A percentile compares a stretch with the other conserved stretches of the same genome.
These are phyloP conservation scores for Melanotaenia nigrans DNA, from an alignment of 2,797 vertebrate species.

Conservation along the genomic window DNA sequence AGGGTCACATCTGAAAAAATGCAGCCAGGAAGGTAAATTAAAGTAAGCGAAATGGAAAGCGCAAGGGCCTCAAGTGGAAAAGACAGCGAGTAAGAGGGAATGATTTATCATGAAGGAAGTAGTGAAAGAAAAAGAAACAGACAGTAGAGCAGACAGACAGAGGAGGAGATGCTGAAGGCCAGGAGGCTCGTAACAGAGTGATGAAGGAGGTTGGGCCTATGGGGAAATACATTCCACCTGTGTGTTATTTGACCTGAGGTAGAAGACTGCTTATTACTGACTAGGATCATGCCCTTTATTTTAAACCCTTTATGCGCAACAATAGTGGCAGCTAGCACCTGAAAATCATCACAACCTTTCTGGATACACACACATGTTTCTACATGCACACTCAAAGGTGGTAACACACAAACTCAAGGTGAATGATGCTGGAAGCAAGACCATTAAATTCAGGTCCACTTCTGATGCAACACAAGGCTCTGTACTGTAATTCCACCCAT, in stretches of 20 bases:
- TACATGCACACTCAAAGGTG: background rate
- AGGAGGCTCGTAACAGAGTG: conserved; percentile 20
- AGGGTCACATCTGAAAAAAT: conserved; percentile 53
- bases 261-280: conserved; percentile 38
- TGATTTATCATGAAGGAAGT: conserved; percentile 35
- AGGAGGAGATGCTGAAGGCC: conserved; percentile 20
- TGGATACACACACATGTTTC: conserved; percentile 4
- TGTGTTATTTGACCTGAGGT: conserved; percentile 46
- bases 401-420: conserved; percentile 12
- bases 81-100: conserved; percentile 23
- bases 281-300: conserved; percentile 40
- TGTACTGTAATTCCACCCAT: conserved; percentile 41
- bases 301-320: conserved; percentile 21
- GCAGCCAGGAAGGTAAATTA: conserved; percentile 60
- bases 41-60: conserved; percentile 62
- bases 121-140: conserved; percentile 19
- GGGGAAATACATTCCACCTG: conserved; percentile 34
- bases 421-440: conserved; percentile 36
- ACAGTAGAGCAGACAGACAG: background rate
- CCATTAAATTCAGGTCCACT: conserved; percentile 48
- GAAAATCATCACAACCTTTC: conserved; percentile 28
- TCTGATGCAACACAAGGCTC: conserved; percentile 41
- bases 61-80: conserved; percentile 50
- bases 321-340: conserved; percentile 15
- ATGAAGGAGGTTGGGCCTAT: conserved; percentile 23